These are phyloP conservation scores for Hedychridium roseum DNA, from an alignment of 2,888 invertebrate genomes.

Conservation along the genomic window DNA sequence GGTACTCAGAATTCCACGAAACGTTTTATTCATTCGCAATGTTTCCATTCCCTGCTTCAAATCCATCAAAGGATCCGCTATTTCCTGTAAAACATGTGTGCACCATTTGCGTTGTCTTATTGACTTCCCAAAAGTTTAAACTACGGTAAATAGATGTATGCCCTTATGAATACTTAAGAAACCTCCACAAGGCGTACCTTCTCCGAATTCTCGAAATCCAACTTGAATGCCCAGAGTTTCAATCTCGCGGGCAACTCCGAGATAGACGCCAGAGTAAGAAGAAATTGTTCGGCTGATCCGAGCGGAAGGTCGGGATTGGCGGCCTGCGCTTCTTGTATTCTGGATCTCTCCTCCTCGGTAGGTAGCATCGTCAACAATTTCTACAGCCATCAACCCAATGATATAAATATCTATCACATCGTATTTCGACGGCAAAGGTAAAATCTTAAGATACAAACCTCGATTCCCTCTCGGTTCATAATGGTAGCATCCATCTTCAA, in stretches of 20 bases:
- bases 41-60: slow-evolving; percentile 96
- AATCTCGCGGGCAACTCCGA: slow-evolving; percentile 92
- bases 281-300: slow-evolving; percentile 97
- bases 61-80: slow-evolving; percentile 98
- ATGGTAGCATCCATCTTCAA: slow-evolving; percentile 99
- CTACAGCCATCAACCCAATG: too few species aligned
- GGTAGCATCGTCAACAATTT: slow-evolving; percentile 98
- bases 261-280: slow-evolving; percentile 95
- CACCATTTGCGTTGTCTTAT: too few species aligned
- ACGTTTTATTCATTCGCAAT: slow-evolving; percentile 90
- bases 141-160: too few species aligned
- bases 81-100: too few species aligned
- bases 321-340: slow-evolving; percentile 95
- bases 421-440: too few species aligned
- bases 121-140: too few species aligned
- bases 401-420: too few species aligned
- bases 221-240: slow-evolving; percentile 97
- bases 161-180: too few species aligned
- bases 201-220: slow-evolving; percentile 97
- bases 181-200: slow-evolving; percentile 67
- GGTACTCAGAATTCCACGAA: slow-evolving; percentile 92
- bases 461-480: slow-evolving; percentile 97
- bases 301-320: slow-evolving; percentile 88
- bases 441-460: slow-evolving; percentile 69
- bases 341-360: slow-evolving; percentile 94